Conservation (phyloP, 2,113 vertebrate genomes). For the Spilogale gracilis region DNA sequence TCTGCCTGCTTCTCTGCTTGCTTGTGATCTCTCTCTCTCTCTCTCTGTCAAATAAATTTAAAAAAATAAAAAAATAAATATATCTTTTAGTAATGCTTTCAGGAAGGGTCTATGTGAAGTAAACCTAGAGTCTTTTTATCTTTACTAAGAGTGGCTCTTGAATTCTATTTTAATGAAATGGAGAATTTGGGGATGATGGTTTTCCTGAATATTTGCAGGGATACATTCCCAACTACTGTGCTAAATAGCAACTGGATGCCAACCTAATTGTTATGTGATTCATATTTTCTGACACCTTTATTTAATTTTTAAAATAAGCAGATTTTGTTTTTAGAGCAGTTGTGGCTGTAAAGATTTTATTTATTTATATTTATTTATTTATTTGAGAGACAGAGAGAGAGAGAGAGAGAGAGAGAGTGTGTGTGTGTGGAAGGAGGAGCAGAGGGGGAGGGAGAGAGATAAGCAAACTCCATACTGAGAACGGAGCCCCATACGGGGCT, state of each 20-base stretch:
- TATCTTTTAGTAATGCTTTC: background rate
- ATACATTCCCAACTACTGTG: background rate
- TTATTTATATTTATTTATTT: too few species aligned
- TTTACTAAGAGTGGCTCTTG: background rate
- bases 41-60: too few species aligned
- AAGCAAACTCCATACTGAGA: too few species aligned
- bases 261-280: background rate
- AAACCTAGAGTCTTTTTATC: background rate
- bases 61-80: background rate
- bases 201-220: background rate
- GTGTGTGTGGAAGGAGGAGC: too few species aligned
- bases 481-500: too few species aligned
- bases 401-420: too few species aligned
- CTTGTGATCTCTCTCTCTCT: too few species aligned
- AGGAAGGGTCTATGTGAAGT: background rate
- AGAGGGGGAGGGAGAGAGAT: too few species aligned
- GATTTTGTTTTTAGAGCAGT: background rate
- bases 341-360: background rate
- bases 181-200: background rate
- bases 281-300: background rate
- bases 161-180: background rate
- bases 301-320: background rate
- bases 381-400: too few species aligned
- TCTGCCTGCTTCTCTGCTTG: too few species aligned
- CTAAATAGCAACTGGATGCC: background rate